Base-by-base conservation (phyloP, 2,113 vertebrate genomes). In the Lonchura striata region DNA sequence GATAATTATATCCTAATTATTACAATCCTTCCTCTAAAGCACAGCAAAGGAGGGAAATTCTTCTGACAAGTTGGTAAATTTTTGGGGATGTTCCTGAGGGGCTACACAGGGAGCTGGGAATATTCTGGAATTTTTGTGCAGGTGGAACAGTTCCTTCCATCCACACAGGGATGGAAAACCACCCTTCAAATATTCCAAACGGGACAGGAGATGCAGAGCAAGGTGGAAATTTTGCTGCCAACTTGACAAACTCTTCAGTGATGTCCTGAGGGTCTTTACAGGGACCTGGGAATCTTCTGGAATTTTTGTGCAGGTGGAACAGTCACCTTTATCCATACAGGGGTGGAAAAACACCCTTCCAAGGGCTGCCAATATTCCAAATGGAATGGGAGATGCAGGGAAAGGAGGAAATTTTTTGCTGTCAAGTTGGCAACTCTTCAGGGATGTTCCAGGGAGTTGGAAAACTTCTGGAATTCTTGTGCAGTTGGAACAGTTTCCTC, bases 401-500 rank as follows among this genome's bases (percentile, higher is more conserved):
- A 12, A 31, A 37, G 5, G 19, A 46, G 15, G 0, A 33, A 24
- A 24, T 9, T 13, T 11, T 25, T 65, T 42, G 42, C 13, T 50
- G 30, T 3, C 3, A 21, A 4, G 2, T 35, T 9, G 31, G 21
- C 7, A 20, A 3, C 6, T 20, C 31, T 30, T 24, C 6, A 1
- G 44, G 31, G 28, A 19, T 42, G 7, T 7, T 69, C 19, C 15
- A 10, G 33, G 19, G 41, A 17, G 27, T 0, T 44, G 60, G 49
- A 14, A 79, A 79, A 13, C 21, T 60, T 50, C 68, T 49, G 15
- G 4, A 49, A 46, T 30, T 39, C 14, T 77, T 11, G 22, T 24
- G 69, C 24, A 49, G 25, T 5, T 35, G 56, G 57, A 70, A 35
- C 28, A 24, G 27, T 13, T 24, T 8, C 22, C 13, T 82, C 53